Conservation (phyloP, 1,140 invertebrate species). For the Papilio dardanus region DNA sequence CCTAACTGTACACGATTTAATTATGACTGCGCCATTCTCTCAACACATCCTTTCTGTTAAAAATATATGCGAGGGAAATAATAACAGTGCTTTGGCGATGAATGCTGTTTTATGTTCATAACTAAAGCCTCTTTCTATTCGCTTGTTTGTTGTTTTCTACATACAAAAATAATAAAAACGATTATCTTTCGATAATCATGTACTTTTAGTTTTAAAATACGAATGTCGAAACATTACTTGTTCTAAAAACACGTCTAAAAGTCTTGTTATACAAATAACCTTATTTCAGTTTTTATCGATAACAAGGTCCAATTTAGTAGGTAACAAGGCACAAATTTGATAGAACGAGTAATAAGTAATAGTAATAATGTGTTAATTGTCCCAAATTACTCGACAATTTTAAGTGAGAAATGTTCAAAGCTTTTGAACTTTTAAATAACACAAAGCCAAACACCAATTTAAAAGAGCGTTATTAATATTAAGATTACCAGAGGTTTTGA, state of each 20-base stretch:
- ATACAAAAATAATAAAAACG: background rate
- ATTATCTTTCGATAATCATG: background rate
- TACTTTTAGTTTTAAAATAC: background rate
- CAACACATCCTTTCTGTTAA: conserved; percentile 24
- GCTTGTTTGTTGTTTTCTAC: background rate
- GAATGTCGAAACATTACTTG: background rate
- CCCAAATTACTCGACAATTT: background rate
- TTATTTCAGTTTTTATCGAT: background rate
- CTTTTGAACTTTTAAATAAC: background rate
- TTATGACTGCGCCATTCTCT: conserved; percentile 26
- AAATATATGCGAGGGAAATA: conserved; percentile 5
- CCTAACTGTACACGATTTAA: conserved; percentile 36
- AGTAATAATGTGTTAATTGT: background rate
- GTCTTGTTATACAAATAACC: background rate
- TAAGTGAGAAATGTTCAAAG: background rate
- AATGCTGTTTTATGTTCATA: conserved; percentile 7
- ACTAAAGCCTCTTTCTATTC: background rate
- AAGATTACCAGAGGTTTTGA: background rate
- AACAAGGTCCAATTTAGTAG: background rate
- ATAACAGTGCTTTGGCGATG: background rate
- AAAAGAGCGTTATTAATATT: background rate
- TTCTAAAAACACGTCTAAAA: background rate
- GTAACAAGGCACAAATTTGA: background rate
- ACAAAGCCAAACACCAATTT: no score
- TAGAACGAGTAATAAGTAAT: background rate